Evolutionary conservation across 2,113 vertebrate genomes (phyloP), one percentile per base, ranked within the genome.

Genomic region (Chauna torquata): DNA sequence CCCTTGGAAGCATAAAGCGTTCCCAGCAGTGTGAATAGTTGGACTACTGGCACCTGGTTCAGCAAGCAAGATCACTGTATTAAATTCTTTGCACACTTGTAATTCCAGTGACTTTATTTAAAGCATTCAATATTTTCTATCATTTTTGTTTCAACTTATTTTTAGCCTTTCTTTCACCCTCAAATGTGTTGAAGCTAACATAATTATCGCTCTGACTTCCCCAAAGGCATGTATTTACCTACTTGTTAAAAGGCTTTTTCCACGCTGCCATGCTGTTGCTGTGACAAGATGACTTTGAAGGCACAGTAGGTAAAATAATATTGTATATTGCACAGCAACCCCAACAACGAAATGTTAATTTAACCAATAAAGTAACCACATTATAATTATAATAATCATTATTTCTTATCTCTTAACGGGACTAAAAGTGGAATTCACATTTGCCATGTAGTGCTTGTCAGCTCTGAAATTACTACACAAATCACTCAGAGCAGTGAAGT

Each of bases 241-340:
- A 97, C 97, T 98, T 98, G 96, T 96, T 97, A 96, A 94, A 98
- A 98, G 94, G 96, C 96, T 98, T 98, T 98, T 96, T 97, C 96
- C 97, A 91, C 88, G 97, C 97, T 91, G 93, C 82, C 98, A 85
- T 92, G 98, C 98, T 98, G 98, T 97, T 98, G 97, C 98, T 98
- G 95, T 98, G 98, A 98, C 98, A 98, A 97, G 98, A 97, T 96
- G 96, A 94, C 96, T 98, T 97, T 97, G 97, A 98, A 97, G 92
- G 97, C 98, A 98, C 97, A 97, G 97, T 98, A 98, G 97, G 98
- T 97, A 92, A 98, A 98, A 98, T 98, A 98, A 98, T 97, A 97
- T 96, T 93, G 84, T 98, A 97, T 97, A 96, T 97, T 97, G 96
- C 96, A 97, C 95, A 97, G 97, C 94, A 97, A 97, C 95, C 95